Conservation (phyloP, 2,113 vertebrate genomes). For the Machaerirhynchus nigripectus region DNA sequence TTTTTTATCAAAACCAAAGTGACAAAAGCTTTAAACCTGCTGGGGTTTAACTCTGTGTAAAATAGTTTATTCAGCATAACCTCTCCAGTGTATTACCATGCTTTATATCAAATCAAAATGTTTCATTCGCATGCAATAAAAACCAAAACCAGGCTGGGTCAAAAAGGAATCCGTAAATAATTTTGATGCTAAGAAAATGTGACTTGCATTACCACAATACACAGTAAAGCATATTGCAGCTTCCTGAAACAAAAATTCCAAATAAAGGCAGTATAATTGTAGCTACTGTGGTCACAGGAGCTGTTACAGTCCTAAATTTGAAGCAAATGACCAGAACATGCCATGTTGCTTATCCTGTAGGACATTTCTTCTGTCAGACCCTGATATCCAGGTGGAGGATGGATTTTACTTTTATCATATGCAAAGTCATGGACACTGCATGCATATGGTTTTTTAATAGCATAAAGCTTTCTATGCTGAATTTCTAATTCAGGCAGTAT, state of each 20-base stretch:
- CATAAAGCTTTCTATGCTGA: not conserved
- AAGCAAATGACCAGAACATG: not conserved
- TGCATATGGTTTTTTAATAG: accelerated
- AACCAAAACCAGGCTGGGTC: not conserved
- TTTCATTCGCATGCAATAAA: not conserved
- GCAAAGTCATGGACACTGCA: accelerated
- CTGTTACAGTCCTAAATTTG: not conserved
- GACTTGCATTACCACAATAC: not conserved
- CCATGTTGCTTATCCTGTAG: accelerated
- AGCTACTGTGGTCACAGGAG: not conserved
- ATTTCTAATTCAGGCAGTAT: not conserved
- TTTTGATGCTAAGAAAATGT: not conserved
- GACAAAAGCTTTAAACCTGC: conserved; percentile 34
- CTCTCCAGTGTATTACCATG: not conserved
- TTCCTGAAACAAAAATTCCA: not conserved
- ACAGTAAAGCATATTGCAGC: not conserved
- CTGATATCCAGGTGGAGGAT: not conserved
- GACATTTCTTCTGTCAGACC: not conserved
- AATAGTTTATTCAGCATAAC: not conserved
- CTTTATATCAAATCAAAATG: conserved; percentile 12
- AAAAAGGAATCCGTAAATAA: not conserved
- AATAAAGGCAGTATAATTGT: not conserved
- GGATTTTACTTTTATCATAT: not conserved
- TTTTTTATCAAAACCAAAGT: conserved; percentile 37
- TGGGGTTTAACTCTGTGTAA: conserved; percentile 7